Evolutionary conservation across 2,113 vertebrate species (phyloP).

Genomic region (Trachemys scripta): DNA sequence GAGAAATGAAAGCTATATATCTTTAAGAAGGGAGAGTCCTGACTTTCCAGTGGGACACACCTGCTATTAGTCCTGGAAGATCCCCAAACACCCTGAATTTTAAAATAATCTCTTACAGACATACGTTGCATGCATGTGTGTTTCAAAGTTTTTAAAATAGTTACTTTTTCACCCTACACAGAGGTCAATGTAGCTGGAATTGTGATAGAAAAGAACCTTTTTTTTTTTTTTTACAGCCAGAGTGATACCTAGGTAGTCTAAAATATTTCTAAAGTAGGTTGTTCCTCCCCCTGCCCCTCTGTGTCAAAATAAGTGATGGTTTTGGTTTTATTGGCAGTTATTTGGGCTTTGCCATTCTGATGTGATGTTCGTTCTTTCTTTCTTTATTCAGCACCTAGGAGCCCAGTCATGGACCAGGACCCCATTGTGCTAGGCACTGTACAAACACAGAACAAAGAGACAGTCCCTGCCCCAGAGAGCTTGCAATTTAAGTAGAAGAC

Average conservation of each 20-base stretch:
- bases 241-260: not conserved
- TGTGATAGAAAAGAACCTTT: not conserved
- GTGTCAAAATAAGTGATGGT: not conserved
- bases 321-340: not conserved
- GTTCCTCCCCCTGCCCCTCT: not conserved
- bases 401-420: not conserved
- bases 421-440: not conserved
- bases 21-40: not conserved
- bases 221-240: not conserved
- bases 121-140: rapidly evolving
- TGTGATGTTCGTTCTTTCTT: not conserved
- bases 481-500: not conserved
- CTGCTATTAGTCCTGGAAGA: not conserved
- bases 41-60: rapidly evolving
- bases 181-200: not conserved
- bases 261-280: not conserved
- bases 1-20: not conserved
- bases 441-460: not conserved
- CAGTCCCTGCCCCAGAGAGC: not conserved
- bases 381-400: not conserved
- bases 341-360: not conserved
- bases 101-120: not conserved
- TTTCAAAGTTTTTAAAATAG: not conserved
- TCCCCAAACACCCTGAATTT: rapidly evolving
- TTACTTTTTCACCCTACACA: not conserved